Evolutionary conservation across 2,797 vertebrate genomes (phyloP).

Genomic region (Rhodeus uyekii): DNA sequence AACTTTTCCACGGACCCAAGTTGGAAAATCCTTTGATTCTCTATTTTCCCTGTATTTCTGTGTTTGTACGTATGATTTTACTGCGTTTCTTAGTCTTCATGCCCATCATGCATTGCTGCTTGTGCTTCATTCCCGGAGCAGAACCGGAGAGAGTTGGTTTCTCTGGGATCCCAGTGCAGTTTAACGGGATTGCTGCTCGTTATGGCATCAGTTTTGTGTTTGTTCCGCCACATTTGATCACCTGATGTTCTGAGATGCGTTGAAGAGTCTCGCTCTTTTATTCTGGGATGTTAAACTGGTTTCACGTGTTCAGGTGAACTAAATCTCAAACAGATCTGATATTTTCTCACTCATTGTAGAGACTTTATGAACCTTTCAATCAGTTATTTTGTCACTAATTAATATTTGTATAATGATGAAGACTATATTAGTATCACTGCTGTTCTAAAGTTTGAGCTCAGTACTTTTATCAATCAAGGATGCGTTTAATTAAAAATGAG

Average conservation of each 20-base stretch:
- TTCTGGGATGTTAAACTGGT: background rate
- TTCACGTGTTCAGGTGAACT: background rate
- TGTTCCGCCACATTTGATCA: background rate
- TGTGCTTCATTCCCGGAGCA: too few relatives aligned
- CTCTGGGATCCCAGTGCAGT: background rate
- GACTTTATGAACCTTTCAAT: too few relatives aligned
- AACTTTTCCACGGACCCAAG: background rate
- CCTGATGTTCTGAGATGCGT: background rate
- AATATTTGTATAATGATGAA: background rate
- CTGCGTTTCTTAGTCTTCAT: background rate
- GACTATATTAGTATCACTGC: background rate
- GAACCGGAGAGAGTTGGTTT: background rate
- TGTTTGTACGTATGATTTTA: background rate
- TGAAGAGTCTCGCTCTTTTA: background rate
- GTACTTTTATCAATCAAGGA: background rate
- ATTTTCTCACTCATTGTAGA: background rate
- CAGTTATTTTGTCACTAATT: too few relatives aligned
- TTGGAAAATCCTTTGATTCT: background rate
- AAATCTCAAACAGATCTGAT: background rate
- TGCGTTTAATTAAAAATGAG: too few relatives aligned
- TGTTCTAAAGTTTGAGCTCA: too few relatives aligned
- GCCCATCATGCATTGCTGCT: background rate
- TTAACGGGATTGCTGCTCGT: slow-evolving; percentile 9
- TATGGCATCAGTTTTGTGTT: slow-evolving; percentile 9
- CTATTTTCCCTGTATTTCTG: background rate